Conservation (phyloP, 2,888 invertebrate genomes). For the Agonopterix heracliana region DNA sequence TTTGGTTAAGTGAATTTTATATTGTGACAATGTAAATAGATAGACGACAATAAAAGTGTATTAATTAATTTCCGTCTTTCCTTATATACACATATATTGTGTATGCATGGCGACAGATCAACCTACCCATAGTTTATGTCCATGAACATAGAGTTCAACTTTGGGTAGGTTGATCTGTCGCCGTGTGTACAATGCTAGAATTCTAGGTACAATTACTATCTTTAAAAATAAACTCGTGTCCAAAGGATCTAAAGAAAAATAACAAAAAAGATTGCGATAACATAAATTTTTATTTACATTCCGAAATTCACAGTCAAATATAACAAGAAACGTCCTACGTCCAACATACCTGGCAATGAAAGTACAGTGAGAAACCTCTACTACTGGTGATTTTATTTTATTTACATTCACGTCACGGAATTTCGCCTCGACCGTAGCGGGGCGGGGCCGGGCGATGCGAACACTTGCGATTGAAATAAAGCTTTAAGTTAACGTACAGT, state of each 20-base stretch:
- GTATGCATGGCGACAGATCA: no score
- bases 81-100: not conserved
- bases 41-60: not conserved
- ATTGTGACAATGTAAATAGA: constrained; percentile 55
- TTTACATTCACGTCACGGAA: constrained; percentile 30
- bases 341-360: constrained; percentile 44
- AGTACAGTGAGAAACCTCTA: constrained; percentile 44
- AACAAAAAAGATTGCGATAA: constrained; percentile 54
- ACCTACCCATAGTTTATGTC: no score
- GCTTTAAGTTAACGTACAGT: no score
- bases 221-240: not conserved
- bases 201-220: no score
- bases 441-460: not conserved
- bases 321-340: constrained; percentile 55
- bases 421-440: not conserved
- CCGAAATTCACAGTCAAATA: constrained; percentile 70
- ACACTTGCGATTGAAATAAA: no score
- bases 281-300: constrained; percentile 75
- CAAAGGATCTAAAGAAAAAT: constrained; percentile 22
- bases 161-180: no score
- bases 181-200: no score
- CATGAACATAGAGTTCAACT: no score
- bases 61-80: constrained; percentile 4
- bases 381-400: constrained; percentile 38
- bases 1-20: constrained; percentile 35